Evolutionary conservation across 2,888 invertebrate species (phyloP).

Genomic region (Xylota segnis): DNA sequence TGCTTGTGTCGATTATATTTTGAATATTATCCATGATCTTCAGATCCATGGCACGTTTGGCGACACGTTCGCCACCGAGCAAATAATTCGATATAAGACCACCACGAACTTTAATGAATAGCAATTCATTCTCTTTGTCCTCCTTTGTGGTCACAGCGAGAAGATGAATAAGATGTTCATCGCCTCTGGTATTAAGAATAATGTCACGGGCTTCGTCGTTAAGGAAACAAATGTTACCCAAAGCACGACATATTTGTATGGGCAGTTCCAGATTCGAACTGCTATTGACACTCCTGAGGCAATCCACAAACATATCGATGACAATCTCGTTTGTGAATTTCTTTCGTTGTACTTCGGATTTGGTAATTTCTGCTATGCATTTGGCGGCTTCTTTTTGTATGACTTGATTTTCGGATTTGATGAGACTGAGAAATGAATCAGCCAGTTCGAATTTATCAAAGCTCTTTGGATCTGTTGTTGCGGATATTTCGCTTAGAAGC

Average conservation of each 20-base stretch:
- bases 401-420: conserved; percentile 83
- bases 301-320: conserved; percentile 86
- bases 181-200: conserved; percentile 85
- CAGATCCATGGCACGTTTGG: conserved; percentile 86
- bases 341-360: conserved; percentile 90
- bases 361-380: conserved; percentile 92
- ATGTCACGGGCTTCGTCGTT: conserved; percentile 89
- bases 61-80: conserved; percentile 89
- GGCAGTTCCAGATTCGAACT: conserved; percentile 85
- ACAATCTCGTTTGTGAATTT: conserved; percentile 88
- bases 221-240: conserved; percentile 95
- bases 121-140: conserved; percentile 83
- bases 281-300: conserved; percentile 83
- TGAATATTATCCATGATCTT: conserved; percentile 86
- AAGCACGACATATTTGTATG: conserved; percentile 91
- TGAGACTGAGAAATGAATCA: conserved; percentile 81
- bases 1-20: conserved; percentile 84
- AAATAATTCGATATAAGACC: conserved; percentile 93
- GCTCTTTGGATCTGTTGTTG: conserved; percentile 83
- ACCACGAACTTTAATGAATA: conserved; percentile 88
- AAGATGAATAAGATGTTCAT: conserved; percentile 84
- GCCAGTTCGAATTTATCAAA: conserved; percentile 83
- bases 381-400: conserved; percentile 87
- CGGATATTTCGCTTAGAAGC: conserved; percentile 82
- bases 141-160: conserved; percentile 82